A percentile compares a stretch with the other conserved stretches of the same genome.
Evolutionary conservation across 2,888 invertebrate species (phyloP).

Genomic region (Hemithea aestivaria): DNA sequence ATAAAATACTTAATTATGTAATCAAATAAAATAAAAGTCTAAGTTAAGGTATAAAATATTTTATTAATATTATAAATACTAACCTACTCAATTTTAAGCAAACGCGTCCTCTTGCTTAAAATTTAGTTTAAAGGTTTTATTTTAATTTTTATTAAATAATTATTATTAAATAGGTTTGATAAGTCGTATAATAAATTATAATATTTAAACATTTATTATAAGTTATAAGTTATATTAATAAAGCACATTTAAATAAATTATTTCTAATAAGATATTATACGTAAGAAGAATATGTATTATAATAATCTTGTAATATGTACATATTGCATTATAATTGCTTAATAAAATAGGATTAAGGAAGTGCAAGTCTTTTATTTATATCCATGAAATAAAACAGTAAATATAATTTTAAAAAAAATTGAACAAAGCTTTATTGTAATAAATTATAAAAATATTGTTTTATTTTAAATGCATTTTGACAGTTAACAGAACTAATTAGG

Average conservation of each 20-base stretch:
- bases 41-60: slow-evolving; percentile 2
- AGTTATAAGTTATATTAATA: no score
- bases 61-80: slow-evolving; percentile 4
- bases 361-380: slow-evolving; percentile 17
- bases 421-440: no score
- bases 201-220: no score
- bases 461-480: not conserved
- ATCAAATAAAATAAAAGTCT: not conserved
- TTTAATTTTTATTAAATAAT: no score
- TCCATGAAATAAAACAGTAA: not conserved
- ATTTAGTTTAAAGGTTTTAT: slow-evolving; percentile 31
- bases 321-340: slow-evolving; percentile 35
- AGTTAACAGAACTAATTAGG: no score
- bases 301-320: slow-evolving; percentile 36
- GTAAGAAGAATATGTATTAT: no score
- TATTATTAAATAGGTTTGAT: no score
- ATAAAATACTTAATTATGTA: slow-evolving; percentile 3
- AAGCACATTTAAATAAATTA: no score
- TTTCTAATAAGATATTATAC: no score
- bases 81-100: slow-evolving; percentile 49
- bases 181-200: no score
- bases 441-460: not conserved
- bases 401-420: not conserved
- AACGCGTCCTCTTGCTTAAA: slow-evolving; percentile 72
- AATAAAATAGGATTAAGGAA: slow-evolving; percentile 22